Percentiles rank a stretch among this genome's conserved stretches.
Evolutionary conservation across 2,113 vertebrate species (phyloP).

Genomic region (Psittacula cyanocephala): DNA sequence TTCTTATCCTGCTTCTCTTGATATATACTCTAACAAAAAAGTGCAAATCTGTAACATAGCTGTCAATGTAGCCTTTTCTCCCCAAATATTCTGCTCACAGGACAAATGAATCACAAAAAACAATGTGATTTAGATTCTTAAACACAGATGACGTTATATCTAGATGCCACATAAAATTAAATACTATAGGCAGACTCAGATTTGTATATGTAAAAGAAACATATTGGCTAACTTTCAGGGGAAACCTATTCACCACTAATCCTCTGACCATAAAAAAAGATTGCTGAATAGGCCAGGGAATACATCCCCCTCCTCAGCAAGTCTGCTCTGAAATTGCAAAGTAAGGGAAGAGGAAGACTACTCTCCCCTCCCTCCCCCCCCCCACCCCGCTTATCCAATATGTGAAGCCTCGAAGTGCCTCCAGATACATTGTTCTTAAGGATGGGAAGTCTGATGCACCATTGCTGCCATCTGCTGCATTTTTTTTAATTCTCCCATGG

Average conservation of each 20-base stretch:
- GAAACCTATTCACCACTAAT: not conserved
- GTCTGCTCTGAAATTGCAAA: not conserved
- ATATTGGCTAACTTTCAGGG: not conserved
- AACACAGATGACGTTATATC: not conserved
- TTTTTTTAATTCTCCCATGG: not conserved
- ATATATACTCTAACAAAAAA: not conserved
- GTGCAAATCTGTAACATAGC: not conserved
- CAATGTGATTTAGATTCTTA: not conserved
- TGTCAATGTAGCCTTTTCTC: not conserved
- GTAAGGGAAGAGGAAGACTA: not conserved
- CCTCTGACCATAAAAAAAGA: not conserved
- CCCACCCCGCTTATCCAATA: not conserved
- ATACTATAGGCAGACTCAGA: not conserved
- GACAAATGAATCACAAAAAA: not conserved
- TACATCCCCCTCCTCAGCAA: not conserved
- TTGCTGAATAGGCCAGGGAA: not conserved
- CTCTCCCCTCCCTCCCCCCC: rapidly evolving
- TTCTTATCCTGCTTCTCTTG: not conserved
- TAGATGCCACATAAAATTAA: not conserved
- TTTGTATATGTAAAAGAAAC: not conserved
- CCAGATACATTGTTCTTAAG: not conserved
- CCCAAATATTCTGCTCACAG: not conserved
- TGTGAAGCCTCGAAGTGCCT: not conserved
- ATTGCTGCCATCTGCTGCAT: slow-evolving; percentile 70
- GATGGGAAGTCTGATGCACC: slow-evolving; percentile 40